A percentile compares a stretch with the other conserved stretches of the same genome.
Evolutionary conservation across 1,140 invertebrate species (phyloP).

Genomic region (Rhopalosiphum maidis): DNA sequence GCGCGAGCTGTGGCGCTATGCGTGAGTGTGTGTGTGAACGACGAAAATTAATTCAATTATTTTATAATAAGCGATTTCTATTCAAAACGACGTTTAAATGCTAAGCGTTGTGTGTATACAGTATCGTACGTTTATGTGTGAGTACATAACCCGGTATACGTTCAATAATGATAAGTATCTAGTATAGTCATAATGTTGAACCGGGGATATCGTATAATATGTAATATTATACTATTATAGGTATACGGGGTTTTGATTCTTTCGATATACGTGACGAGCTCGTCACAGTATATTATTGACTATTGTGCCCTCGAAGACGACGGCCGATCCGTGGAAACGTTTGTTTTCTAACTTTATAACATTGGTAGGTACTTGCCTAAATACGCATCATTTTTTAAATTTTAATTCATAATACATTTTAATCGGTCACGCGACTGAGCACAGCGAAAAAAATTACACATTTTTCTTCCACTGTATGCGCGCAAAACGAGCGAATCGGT

Average conservation of each 20-base stretch:
- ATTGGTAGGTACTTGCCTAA: too few relatives aligned
- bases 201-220: background rate
- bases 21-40: background rate
- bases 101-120: background rate
- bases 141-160: background rate
- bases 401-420: background rate
- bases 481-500: background rate
- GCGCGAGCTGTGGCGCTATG: background rate
- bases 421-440: background rate
- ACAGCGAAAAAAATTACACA: background rate
- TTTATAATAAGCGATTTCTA: conserved; percentile 42
- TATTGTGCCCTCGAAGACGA: background rate
- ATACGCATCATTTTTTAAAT: background rate
- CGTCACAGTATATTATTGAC: too few relatives aligned
- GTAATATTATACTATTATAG: background rate
- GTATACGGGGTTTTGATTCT: too few relatives aligned
- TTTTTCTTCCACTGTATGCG: background rate
- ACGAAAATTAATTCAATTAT: conserved; percentile 42
- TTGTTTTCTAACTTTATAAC: background rate
- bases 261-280: too few relatives aligned
- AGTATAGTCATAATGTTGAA: background rate
- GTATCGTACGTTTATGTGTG: background rate
- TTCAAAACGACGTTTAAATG: conserved; percentile 39
- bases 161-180: background rate
- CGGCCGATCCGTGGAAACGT: background rate